Evolutionary conservation across 2,113 vertebrate species (phyloP).

Genomic region (Plotosus lineatus): DNA sequence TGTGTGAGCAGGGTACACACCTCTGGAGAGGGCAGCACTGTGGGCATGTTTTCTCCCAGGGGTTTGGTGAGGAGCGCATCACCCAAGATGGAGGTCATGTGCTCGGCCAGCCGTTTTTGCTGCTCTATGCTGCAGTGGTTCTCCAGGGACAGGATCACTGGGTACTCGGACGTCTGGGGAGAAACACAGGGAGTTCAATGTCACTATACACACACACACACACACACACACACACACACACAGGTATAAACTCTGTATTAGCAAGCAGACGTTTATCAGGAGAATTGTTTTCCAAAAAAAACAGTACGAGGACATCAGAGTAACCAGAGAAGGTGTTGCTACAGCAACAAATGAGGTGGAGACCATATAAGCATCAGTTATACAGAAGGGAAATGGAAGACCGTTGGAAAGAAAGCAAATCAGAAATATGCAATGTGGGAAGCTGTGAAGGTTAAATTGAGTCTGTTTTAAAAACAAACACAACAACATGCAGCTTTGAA

Average conservation of each 20-base stretch:
- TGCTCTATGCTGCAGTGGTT: slow-evolving; percentile 93
- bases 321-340: neutral
- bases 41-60: slow-evolving; percentile 74
- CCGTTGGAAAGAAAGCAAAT: no score
- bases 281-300: neutral
- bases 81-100: slow-evolving; percentile 84
- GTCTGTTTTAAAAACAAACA: no score
- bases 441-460: neutral
- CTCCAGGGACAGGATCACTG: slow-evolving; percentile 94
- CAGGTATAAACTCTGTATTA: neutral
- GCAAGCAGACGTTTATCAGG: neutral
- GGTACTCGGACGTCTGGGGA: slow-evolving; percentile 83
- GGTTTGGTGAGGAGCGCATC: slow-evolving; percentile 81
- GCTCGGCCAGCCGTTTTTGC: slow-evolving; percentile 85
- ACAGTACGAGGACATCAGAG: neutral
- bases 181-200: neutral
- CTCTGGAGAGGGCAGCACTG: slow-evolving; percentile 87
- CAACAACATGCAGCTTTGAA: no score
- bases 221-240: neutral
- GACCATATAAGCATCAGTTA: slow-evolving; percentile 7
- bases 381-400: neutral
- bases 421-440: neutral
- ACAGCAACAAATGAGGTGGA: neutral
- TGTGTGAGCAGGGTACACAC: slow-evolving; percentile 64
- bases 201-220: neutral